Base-by-base conservation (phyloP, 2,888 invertebrate species). In the Hypolimnas misippus region DNA sequence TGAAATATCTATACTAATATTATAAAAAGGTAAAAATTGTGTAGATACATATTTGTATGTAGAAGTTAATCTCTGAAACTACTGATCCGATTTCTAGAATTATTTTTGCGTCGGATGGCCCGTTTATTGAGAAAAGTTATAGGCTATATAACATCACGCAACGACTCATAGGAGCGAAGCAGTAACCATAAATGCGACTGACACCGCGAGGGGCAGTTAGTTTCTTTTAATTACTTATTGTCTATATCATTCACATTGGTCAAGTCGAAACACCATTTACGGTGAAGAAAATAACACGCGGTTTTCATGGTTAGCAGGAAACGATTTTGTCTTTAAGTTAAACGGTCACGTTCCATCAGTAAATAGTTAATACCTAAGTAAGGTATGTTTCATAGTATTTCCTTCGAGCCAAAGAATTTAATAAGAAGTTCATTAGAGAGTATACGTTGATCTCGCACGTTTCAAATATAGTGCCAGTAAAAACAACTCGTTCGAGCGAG, bases 381-480 rank as follows among this genome's bases (percentile, higher is more conserved):
- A 29, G 49, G 29, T 49, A 29, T 49, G 29, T 49, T 49, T 49
- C 49, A 29, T 14, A 49, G 29, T 49, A 49, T 49, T 29, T 49
- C 29, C 49, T 49, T 49, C 49, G 29, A 49, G 49, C n/a, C 19
- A 14, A 49, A 49, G 49, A 53, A 53, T 53, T 53, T 38, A 35
- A 53, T 52, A 52, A 52, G 58, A 42, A 58, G 51, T 52, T 58
- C 52, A 58, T 58, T 44, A 58, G 58, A 44, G 42, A 52, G 51
- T 29, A 49, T 29, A 44, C 44, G 52, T 58, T 44, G 52, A 35
- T 58, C 52, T 52, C 31, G 52, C 58, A 58, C 52, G 58, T 58
- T 58, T 52, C 58, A 14, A 17, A 58, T 58, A 52, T 52, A 44
- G 33, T 33, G 33, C 58, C 25, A 58, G 51, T 58, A 44, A 58